These are phyloP conservation scores for Platynereis dumerilii DNA, from an alignment of 2,888 invertebrate species.

Conservation along the genomic window DNA sequence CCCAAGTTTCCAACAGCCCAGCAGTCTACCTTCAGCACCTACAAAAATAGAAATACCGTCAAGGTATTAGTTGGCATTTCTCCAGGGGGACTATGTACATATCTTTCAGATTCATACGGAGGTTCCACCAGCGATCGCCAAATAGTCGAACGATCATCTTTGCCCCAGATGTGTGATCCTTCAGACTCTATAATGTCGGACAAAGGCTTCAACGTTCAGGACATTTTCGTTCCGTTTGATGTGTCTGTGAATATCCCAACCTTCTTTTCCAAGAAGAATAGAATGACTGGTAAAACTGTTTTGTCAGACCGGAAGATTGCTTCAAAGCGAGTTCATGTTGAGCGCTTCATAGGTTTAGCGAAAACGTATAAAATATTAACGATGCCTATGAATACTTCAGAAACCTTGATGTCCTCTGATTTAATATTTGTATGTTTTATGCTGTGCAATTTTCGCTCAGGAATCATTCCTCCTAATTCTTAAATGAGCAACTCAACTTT, in stretches of 20 bases:
- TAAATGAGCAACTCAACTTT: too few relatives aligned
- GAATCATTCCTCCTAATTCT: constrained; percentile 1
- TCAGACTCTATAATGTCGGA: constrained; percentile 17
- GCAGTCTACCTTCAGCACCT: constrained; percentile 5
- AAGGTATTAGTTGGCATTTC: constrained; percentile 13
- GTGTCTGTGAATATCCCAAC: background rate
- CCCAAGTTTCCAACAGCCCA: background rate
- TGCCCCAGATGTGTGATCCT: background rate
- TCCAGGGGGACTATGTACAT: constrained; percentile 8
- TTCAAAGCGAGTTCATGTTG: constrained; percentile 14
- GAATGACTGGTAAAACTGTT: background rate
- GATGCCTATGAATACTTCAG: background rate
- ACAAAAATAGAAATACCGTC: constrained; percentile 15
- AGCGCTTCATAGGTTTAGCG: constrained; percentile 16
- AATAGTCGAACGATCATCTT: constrained; percentile 4
- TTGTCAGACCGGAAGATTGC: constrained; percentile 10
- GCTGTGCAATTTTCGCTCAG: constrained; percentile 14
- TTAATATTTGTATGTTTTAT: constrained; percentile 21
- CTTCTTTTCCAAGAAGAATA: constrained; percentile 8
- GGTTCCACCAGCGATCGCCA: constrained; percentile 1
- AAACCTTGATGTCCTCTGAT: background rate
- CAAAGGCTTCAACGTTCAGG: constrained; percentile 19
- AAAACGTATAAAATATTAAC: constrained; percentile 22
- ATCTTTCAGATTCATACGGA: constrained; percentile 12
- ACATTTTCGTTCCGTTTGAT: constrained; percentile 12